Percentiles rank a stretch among this genome's conserved stretches.
phyloP scores from a whole-genome alignment of 2,113 vertebrate species.

The Eleginops maclovinus region DNA sequence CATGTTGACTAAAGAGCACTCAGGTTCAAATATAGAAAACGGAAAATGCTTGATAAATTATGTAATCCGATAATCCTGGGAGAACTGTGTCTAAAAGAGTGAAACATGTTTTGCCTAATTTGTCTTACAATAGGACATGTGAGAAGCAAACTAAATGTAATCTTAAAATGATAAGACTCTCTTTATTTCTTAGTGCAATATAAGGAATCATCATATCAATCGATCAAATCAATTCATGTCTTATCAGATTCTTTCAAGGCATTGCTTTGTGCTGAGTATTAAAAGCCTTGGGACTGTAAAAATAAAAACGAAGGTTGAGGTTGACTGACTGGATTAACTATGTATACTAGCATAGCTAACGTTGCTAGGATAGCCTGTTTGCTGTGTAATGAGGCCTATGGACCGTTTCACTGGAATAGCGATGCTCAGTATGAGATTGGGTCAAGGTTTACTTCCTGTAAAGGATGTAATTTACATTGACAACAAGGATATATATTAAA shows the following conservation, averaged over 20 bases:
- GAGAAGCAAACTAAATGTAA: no score
- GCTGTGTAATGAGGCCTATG: not conserved
- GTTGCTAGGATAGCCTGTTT: conserved; percentile 7
- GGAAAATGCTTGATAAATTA: not conserved
- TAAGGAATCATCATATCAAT: not conserved
- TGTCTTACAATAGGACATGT: not conserved
- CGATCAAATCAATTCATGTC: not conserved
- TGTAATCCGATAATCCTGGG: no score
- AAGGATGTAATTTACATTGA: no score
- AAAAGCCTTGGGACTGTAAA: not conserved
- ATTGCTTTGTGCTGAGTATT: not conserved
- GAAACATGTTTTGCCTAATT: not conserved
- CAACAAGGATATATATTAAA: no score
- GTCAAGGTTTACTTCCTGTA: no score
- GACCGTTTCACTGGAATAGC: no score
- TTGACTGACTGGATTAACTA: conserved; percentile 1
- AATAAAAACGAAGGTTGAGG: not conserved
- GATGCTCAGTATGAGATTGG: no score
- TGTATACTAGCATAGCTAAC: conserved; percentile 39
- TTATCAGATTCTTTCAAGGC: not conserved
- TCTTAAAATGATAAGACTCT: no score
- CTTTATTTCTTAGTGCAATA: no score
- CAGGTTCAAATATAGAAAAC: not conserved
- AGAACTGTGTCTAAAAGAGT: not conserved
- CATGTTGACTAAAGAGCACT: not conserved